phyloP scores from a whole-genome alignment of 2,113 vertebrate genomes.

The Bubo scandiacus region DNA sequence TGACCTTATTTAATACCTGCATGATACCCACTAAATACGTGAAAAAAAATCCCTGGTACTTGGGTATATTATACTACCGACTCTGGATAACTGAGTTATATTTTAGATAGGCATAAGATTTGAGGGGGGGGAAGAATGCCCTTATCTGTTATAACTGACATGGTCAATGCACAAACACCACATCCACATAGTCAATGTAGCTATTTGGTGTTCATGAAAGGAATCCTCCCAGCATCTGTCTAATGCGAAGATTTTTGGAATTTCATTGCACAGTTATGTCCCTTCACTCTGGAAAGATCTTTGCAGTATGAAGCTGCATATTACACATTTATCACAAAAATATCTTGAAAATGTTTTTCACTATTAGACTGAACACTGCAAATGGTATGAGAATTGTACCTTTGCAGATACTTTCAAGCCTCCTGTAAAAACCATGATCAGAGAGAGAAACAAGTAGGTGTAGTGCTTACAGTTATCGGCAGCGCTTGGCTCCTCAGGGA shows the following conservation, averaged over 20 bases:
- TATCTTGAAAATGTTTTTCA: not conserved
- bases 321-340: not conserved
- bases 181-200: not conserved
- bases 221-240: accelerated
- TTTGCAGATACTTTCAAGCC: not conserved
- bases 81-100: not conserved
- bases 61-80: accelerated
- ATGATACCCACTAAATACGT: not conserved
- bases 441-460: not conserved
- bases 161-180: not conserved
- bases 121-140: not conserved
- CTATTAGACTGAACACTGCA: not conserved
- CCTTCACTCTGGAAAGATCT: not conserved
- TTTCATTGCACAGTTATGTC: not conserved
- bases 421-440: not conserved
- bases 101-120: not conserved
- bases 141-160: not conserved
- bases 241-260: not conserved
- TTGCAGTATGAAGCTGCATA: not conserved
- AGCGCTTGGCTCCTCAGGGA: accelerated
- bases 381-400: not conserved
- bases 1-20: not conserved
- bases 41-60: not conserved
- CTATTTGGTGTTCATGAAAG: not conserved
- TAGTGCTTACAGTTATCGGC: not conserved